Percentiles rank a stretch among this genome's conserved stretches.
Conservation (phyloP, 2,113 vertebrate genomes). For the Pitta sordida region DNA sequence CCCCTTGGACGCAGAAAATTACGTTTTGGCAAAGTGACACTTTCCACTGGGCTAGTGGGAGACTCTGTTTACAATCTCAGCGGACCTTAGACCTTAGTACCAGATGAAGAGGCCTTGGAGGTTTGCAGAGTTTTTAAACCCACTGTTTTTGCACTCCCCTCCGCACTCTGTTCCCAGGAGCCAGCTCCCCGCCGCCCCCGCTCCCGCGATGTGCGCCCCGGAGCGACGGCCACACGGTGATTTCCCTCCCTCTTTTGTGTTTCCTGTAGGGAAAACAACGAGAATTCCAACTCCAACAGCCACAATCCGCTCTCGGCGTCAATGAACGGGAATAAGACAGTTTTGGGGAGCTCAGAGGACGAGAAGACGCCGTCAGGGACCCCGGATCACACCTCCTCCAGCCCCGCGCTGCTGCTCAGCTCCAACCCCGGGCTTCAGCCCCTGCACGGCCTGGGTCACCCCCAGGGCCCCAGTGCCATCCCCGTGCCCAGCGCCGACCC, state of each 20-base stretch:
- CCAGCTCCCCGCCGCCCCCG: background rate
- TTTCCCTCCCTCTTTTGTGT: conserved; percentile 52
- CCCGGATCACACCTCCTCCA: conserved; percentile 92
- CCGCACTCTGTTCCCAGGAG: background rate
- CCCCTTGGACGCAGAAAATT: background rate
- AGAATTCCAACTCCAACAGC: conserved; percentile 95
- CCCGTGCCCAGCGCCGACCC: conserved; percentile 88
- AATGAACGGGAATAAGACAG: conserved; percentile 95
- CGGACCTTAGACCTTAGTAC: conserved; percentile 29
- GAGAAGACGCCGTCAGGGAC: conserved; percentile 97
- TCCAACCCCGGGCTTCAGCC: conserved; percentile 85
- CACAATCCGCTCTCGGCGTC: conserved; percentile 93
- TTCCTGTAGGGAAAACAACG: conserved; percentile 93
- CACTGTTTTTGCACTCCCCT: background rate
- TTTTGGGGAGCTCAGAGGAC: conserved; percentile 97
- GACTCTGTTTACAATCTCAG: conserved; percentile 35
- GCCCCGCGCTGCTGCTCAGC: conserved; percentile 90
- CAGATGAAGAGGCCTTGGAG: background rate
- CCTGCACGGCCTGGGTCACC: conserved; percentile 90
- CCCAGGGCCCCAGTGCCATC: conserved; percentile 94
- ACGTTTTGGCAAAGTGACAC: conserved; percentile 17
- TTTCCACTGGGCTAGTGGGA: conserved; percentile 24
- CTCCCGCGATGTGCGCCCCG: background rate
- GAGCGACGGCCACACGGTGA: conserved; percentile 6
- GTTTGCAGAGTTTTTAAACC: background rate